Evolutionary conservation across 92 coral and sea anemone species (phyloP).

Genomic region (Bergia sp.): DNA sequence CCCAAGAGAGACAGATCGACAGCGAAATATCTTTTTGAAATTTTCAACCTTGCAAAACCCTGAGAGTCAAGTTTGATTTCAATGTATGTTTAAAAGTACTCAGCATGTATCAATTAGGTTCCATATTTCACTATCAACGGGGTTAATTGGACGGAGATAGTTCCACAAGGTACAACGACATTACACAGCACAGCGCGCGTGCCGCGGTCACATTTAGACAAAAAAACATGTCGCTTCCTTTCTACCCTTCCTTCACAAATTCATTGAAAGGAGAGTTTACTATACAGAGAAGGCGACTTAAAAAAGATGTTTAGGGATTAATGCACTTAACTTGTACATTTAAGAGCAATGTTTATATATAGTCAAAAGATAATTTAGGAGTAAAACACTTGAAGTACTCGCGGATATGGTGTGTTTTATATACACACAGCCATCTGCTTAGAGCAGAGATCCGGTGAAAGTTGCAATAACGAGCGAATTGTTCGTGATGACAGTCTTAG

Average conservation of each 20-base stretch:
- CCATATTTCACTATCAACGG: constrained; percentile 2
- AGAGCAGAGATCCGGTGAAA: neutral
- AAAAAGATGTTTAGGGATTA: neutral
- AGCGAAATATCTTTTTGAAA: too few species aligned
- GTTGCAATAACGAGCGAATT: neutral
- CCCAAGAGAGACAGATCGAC: too few species aligned
- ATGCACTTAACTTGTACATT: neutral
- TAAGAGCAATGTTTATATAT: neutral
- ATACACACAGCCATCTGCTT: neutral
- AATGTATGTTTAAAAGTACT: constrained; percentile 1
- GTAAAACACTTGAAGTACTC: neutral
- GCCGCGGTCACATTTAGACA: neutral
- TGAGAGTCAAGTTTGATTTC: neutral
- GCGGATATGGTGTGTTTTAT: neutral
- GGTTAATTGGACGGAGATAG: constrained; percentile 30
- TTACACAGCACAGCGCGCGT: neutral
- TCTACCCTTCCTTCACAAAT: neutral
- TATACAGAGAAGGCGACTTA: neutral
- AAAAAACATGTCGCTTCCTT: neutral
- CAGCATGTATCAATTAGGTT: neutral
- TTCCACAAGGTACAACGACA: neutral
- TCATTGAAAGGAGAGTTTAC: neutral
- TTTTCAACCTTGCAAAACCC: neutral
- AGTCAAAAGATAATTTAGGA: neutral
- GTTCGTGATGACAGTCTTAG: neutral